phyloP scores from a whole-genome alignment of 2,888 invertebrate genomes.

The Drosophila merina region DNA sequence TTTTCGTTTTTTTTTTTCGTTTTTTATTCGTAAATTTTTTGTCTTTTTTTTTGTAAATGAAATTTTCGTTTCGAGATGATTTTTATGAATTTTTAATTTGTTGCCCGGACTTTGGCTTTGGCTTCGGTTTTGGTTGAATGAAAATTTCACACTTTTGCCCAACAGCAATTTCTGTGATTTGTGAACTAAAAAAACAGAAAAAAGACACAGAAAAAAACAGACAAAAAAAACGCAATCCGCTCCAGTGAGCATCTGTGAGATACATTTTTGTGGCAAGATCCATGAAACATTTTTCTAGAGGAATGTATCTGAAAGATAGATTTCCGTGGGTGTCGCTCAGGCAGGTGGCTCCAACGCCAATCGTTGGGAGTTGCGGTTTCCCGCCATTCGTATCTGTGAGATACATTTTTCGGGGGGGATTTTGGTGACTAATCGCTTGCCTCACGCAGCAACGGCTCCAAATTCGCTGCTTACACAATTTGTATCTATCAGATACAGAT shows the following conservation, averaged over 20 bases:
- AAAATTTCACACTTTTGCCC: constrained; percentile 49
- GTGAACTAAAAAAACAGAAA: constrained; percentile 28
- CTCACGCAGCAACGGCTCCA: constrained; percentile 47
- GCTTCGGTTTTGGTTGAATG: constrained; percentile 26
- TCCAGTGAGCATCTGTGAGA: constrained; percentile 17
- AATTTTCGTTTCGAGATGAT: constrained; percentile 43
- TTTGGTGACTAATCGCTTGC: constrained; percentile 61
- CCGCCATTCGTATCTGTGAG: constrained; percentile 18
- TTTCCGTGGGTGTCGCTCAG: constrained; percentile 11
- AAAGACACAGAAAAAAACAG: too few species aligned
- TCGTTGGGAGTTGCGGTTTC: too few species aligned
- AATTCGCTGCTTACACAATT: constrained; percentile 43
- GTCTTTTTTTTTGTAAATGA: constrained; percentile 23
- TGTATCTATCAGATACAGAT: constrained; percentile 39
- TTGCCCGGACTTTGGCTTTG: constrained; percentile 20
- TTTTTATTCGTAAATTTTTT: too few species aligned
- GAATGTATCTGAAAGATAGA: constrained; percentile 2
- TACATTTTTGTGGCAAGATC: constrained; percentile 7
- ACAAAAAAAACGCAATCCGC: background rate
- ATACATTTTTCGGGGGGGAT: constrained; percentile 11
- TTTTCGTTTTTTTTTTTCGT: background rate
- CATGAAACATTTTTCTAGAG: background rate
- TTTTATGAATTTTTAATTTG: constrained; percentile 77
- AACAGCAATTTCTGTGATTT: constrained; percentile 56
- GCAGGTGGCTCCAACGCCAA: too few species aligned